Conservation (phyloP, 2,797 vertebrate genomes). For the Muscicapa striata region DNA sequence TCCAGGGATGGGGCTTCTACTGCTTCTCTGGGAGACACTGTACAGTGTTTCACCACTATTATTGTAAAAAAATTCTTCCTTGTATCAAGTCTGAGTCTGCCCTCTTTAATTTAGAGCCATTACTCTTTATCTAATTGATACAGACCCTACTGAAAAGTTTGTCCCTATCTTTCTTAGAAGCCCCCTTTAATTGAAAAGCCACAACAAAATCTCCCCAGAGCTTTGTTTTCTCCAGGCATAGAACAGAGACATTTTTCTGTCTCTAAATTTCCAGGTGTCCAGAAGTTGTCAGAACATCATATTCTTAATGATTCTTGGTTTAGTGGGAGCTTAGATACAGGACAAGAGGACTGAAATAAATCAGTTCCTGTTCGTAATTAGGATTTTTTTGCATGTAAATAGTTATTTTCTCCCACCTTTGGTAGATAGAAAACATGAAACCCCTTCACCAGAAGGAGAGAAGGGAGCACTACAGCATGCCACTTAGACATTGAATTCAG, state of each 20-base stretch:
- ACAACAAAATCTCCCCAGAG: background rate
- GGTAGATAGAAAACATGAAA: background rate
- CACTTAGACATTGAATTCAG: accelerated
- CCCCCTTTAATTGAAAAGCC: accelerated
- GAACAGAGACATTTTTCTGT: background rate
- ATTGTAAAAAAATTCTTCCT: accelerated
- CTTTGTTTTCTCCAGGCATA: background rate
- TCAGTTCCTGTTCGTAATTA: background rate
- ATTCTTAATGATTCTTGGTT: background rate
- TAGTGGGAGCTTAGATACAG: background rate
- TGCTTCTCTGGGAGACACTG: accelerated
- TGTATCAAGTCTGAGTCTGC: background rate
- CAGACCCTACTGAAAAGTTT: background rate
- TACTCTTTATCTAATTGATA: accelerated
- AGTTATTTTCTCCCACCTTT: background rate
- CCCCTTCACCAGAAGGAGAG: background rate
- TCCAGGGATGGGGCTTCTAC: background rate
- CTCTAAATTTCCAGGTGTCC: background rate
- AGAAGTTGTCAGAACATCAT: background rate
- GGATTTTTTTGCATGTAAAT: background rate
- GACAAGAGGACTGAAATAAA: background rate
- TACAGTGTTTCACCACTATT: background rate
- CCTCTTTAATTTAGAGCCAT: background rate
- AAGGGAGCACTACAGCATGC: no score
- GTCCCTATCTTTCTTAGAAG: background rate